Conservation (phyloP, 2,113 vertebrate species). For the Hylia prasina region DNA sequence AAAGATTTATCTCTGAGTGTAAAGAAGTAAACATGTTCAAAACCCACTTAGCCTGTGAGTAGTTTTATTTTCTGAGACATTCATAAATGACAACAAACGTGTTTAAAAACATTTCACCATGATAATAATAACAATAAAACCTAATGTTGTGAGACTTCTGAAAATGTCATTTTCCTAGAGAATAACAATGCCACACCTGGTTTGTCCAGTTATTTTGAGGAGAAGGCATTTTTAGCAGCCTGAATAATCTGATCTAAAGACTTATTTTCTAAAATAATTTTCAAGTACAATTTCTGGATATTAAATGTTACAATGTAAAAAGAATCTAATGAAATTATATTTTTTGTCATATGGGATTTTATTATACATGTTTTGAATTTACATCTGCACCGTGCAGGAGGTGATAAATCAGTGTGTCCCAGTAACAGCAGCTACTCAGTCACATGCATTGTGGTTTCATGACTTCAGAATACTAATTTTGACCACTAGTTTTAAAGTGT, state of each 20-base stretch:
- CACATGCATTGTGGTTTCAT: background rate
- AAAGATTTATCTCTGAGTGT: background rate
- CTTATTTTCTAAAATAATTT: background rate
- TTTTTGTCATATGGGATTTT: background rate
- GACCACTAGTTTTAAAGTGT: background rate
- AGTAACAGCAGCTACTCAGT: background rate
- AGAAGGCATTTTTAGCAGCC: background rate
- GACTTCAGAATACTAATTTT: constrained; percentile 23
- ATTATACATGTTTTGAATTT: background rate
- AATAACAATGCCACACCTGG: background rate
- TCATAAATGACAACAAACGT: background rate
- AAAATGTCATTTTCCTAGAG: background rate
- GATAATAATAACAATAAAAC: background rate
- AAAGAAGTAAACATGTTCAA: background rate
- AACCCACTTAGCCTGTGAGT: background rate
- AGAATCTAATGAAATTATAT: background rate
- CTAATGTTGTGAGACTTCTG: background rate
- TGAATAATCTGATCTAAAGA: background rate
- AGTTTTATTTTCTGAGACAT: background rate
- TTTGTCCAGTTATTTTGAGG: background rate
- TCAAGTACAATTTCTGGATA: background rate
- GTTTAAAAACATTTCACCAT: background rate
- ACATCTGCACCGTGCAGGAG: background rate
- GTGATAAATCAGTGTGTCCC: constrained; percentile 17
- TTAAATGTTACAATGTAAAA: background rate